Evolutionary conservation across 2,797 vertebrate species (phyloP).

Genomic region (Cynodonichthys magdalenae): DNA sequence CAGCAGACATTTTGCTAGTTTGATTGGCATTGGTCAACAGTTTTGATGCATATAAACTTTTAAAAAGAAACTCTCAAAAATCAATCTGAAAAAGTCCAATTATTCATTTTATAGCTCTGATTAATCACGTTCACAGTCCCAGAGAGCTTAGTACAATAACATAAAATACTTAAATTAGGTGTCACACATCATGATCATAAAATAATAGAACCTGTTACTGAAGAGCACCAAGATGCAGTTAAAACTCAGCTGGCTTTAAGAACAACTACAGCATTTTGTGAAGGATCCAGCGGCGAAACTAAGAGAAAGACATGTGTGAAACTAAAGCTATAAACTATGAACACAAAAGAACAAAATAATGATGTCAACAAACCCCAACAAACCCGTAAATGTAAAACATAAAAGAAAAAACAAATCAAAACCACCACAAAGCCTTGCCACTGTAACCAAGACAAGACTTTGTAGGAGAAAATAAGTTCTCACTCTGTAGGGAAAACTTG

Average conservation of each 20-base stretch:
- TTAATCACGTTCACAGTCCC: too few relatives aligned
- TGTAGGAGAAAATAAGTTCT: neutral
- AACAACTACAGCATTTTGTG: too few relatives aligned
- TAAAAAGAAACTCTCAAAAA: neutral
- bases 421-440: neutral
- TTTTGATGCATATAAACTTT: neutral
- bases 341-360: neutral
- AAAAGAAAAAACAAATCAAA: neutral
- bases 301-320: neutral
- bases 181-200: too few relatives aligned
- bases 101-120: too few relatives aligned
- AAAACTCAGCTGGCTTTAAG: too few relatives aligned
- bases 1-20: neutral
- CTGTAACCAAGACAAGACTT: neutral
- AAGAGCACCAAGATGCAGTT: too few relatives aligned
- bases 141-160: too few relatives aligned
- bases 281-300: too few relatives aligned
- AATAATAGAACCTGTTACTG: too few relatives aligned
- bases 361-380: neutral
- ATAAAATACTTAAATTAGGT: too few relatives aligned
- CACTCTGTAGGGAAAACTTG: too few relatives aligned
- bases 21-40: neutral
- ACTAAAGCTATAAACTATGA: neutral
- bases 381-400: neutral
- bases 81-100: neutral